Conservation (phyloP, 2,888 invertebrate genomes). For the Elmis aenea region DNA sequence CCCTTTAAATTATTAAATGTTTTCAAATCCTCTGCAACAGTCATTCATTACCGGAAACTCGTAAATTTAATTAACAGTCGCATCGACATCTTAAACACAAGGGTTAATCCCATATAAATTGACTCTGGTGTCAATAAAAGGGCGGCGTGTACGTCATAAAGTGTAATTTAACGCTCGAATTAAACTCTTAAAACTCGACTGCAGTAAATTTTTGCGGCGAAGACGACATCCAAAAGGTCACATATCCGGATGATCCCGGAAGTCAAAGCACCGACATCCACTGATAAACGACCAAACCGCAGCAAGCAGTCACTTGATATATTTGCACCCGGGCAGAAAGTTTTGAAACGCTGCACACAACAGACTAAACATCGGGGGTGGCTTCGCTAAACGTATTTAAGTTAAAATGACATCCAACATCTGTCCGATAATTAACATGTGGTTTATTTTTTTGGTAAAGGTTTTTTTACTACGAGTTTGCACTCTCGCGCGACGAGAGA, state of each 20-base stretch:
- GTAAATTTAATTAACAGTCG: too few relatives aligned
- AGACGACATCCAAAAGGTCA: conserved; percentile 13
- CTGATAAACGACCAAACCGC: conserved; percentile 22
- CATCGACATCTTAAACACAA: too few relatives aligned
- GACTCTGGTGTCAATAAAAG: too few relatives aligned
- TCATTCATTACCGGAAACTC: too few relatives aligned
- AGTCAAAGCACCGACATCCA: conserved; percentile 21
- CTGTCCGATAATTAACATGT: conserved; percentile 25
- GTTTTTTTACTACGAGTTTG: too few relatives aligned
- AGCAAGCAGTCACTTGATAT: conserved; percentile 14
- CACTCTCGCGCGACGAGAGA: too few relatives aligned
- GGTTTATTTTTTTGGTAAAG: conserved; percentile 12
- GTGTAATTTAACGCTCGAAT: too few relatives aligned
- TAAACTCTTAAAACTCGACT: too few relatives aligned
- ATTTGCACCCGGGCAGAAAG: conserved; percentile 20
- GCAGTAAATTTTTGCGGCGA: conserved; percentile 12
- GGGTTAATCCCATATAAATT: too few relatives aligned
- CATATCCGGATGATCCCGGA: conserved; percentile 21
- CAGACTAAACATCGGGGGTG: conserved; percentile 19
- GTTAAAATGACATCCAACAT: conserved; percentile 21
- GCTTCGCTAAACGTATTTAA: conserved; percentile 13
- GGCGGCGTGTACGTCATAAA: too few relatives aligned
- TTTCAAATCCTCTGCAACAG: too few relatives aligned
- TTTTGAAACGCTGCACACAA: conserved; percentile 21
- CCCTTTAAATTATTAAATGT: too few relatives aligned